Percentiles rank a stretch among this genome's conserved stretches.
phyloP scores from a whole-genome alignment of 2,113 vertebrate species.

The Eupsittula cactorum region DNA sequence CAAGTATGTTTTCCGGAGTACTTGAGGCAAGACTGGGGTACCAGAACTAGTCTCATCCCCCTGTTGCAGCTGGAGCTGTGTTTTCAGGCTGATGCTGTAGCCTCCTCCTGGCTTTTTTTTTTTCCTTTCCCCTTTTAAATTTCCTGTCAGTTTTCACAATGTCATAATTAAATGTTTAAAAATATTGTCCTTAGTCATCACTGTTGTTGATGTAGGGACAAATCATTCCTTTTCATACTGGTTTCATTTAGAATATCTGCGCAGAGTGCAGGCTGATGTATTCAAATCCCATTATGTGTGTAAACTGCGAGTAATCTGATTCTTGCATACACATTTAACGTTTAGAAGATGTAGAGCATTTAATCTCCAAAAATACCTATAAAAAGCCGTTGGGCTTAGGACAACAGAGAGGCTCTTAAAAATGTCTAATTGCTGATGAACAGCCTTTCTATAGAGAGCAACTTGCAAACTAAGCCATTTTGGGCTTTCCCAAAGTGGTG shows the following conservation, averaged over 20 bases:
- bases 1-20: not conserved
- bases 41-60: not conserved
- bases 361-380: not conserved
- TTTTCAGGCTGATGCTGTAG: not conserved
- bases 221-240: not conserved
- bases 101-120: not conserved
- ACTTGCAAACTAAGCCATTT: not conserved
- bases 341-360: not conserved
- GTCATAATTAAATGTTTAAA: conserved; percentile 6
- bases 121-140: not conserved
- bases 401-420: not conserved
- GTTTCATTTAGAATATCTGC: not conserved
- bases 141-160: not conserved
- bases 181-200: conserved; percentile 18
- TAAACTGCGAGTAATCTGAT: not conserved
- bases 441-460: not conserved
- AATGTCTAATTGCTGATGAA: not conserved
- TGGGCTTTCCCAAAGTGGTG: not conserved
- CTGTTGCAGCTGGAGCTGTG: not conserved
- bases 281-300: not conserved
- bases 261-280: not conserved
- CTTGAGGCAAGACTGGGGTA: not conserved
- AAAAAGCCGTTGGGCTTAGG: not conserved
- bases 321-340: not conserved
- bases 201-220: not conserved